Conservation (phyloP, 2,113 vertebrate genomes). For the Oncorhynchus mykiss region DNA sequence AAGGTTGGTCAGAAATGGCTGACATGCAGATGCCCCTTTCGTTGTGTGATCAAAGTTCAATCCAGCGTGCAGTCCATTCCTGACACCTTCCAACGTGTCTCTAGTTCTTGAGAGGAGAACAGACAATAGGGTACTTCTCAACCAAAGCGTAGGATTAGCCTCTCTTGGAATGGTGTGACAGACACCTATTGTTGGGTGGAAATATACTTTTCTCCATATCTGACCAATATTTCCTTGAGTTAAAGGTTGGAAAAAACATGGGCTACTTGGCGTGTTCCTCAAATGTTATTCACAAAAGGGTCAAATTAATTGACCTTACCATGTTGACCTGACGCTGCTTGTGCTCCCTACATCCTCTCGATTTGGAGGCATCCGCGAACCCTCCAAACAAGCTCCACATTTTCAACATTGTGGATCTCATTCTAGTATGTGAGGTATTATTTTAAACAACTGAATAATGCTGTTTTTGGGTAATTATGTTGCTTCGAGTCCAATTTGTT, state of each 20-base stretch:
- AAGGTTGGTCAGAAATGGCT: constrained; percentile 24
- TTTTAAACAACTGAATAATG: background rate
- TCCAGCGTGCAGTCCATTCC: background rate
- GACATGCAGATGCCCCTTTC: constrained; percentile 33
- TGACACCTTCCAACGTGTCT: background rate
- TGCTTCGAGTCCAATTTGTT: background rate
- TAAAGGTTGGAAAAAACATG: background rate
- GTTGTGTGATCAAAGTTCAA: constrained; percentile 19
- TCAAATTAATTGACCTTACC: background rate
- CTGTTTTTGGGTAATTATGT: background rate
- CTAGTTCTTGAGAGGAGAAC: background rate
- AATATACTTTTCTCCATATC: background rate
- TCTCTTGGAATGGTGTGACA: background rate
- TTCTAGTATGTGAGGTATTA: background rate
- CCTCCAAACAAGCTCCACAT: background rate
- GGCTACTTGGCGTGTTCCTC: background rate
- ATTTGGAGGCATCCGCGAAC: background rate
- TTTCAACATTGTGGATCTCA: background rate
- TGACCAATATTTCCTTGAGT: background rate
- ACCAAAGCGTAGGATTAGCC: too few species aligned
- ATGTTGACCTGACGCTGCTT: background rate
- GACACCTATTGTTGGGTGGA: background rate
- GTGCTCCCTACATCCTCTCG: background rate
- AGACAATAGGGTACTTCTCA: too few species aligned
- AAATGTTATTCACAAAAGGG: background rate